Evolutionary conservation across 2,888 invertebrate species (phyloP).

Genomic region (Chydorus sphaericus): DNA sequence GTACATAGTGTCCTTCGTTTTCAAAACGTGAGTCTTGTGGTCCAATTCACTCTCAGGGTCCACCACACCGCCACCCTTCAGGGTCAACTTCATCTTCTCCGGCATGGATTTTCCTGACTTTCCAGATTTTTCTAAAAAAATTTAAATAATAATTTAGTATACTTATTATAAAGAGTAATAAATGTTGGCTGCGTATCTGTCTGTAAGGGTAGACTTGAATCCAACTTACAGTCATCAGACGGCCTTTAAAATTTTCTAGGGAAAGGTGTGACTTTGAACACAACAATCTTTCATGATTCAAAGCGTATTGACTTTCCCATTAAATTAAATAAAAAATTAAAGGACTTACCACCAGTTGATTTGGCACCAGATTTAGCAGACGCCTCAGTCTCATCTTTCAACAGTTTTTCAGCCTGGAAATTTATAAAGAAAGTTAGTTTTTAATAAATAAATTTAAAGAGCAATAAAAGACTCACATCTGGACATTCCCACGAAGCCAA

Average conservation of each 20-base stretch:
- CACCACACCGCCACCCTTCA: slow-evolving; percentile 77
- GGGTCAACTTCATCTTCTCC: slow-evolving; percentile 44
- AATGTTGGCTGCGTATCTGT: slow-evolving; percentile 28
- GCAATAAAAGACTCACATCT: background rate
- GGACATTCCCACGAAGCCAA: slow-evolving; percentile 56
- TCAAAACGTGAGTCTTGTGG: slow-evolving; percentile 63
- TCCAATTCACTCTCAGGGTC: slow-evolving; percentile 78
- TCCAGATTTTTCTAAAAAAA: slow-evolving; percentile 12
- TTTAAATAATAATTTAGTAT: slow-evolving; percentile 4
- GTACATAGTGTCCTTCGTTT: slow-evolving; percentile 42
- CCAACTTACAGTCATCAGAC: slow-evolving; percentile 27
- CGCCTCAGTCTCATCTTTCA: too few species aligned
- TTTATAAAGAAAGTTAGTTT: background rate
- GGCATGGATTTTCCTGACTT: slow-evolving; percentile 17
- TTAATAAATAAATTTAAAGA: background rate
- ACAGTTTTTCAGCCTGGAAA: slow-evolving; percentile 9
- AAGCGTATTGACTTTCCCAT: slow-evolving; percentile 21
- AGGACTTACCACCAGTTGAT: background rate
- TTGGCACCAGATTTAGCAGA: background rate
- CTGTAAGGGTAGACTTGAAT: slow-evolving; percentile 21
- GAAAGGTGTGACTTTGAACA: slow-evolving; percentile 21
- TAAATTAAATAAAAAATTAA: background rate
- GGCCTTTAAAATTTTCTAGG: slow-evolving; percentile 22
- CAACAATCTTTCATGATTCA: slow-evolving; percentile 23
- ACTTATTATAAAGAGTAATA: background rate